These are phyloP conservation scores for Henicopernis longicauda DNA, from an alignment of 2,113 vertebrate species.

Conservation along the genomic window DNA sequence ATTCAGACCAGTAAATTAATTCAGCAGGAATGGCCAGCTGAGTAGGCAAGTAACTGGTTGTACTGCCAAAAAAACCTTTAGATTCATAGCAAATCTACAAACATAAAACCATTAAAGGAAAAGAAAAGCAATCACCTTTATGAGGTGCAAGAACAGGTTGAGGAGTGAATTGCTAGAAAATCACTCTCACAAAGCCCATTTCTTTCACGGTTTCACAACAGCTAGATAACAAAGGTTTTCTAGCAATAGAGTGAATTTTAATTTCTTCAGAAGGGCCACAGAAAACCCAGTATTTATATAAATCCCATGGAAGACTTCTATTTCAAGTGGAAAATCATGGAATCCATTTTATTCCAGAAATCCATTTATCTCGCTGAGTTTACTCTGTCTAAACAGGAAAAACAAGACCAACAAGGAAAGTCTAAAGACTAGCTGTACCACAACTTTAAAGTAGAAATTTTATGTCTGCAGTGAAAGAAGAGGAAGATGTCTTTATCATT, in stretches of 20 bases:
- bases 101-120: neutral
- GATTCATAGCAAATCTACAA: neutral
- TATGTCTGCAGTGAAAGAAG: neutral
- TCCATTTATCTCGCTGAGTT: neutral
- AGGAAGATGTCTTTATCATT: neutral
- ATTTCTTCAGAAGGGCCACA: neutral
- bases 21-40: neutral
- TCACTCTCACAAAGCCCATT: neutral
- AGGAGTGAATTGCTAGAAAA: neutral
- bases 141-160: neutral
- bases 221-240: neutral
- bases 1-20: slow-evolving; percentile 23
- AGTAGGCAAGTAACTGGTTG: neutral
- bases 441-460: neutral
- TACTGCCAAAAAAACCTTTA: neutral
- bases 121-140: neutral
- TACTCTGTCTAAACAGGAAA: neutral
- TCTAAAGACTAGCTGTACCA: neutral
- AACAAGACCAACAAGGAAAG: neutral
- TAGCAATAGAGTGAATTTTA: neutral
- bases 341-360: neutral
- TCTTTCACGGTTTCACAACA: neutral
- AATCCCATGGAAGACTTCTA: neutral
- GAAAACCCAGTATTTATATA: neutral
- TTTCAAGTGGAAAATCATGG: neutral